Evolutionary conservation across 2,797 vertebrate species (phyloP).

Genomic region (Myotis daubentonii): DNA sequence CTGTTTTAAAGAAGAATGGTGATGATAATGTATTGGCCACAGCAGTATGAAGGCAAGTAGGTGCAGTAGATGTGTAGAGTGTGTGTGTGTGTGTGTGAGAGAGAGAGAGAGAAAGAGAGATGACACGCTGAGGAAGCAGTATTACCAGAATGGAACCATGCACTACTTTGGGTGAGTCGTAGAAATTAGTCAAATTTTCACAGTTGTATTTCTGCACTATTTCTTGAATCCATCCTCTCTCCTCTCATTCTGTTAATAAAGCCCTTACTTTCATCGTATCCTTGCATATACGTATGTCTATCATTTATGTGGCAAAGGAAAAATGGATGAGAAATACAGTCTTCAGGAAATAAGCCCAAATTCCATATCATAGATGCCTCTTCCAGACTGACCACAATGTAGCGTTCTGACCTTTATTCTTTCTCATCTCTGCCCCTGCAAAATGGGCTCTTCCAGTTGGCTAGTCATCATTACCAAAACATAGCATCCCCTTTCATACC

Average conservation of each 20-base stretch:
- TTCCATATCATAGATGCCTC: not conserved
- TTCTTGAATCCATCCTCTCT: not conserved
- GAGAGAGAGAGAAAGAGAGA: not conserved
- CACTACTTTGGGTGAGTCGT: not conserved
- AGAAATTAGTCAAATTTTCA: not conserved
- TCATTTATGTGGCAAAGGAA: conserved; percentile 6
- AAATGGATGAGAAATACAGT: not conserved
- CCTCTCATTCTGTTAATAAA: conserved; percentile 29
- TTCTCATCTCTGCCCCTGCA: not conserved
- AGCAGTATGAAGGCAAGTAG: not conserved
- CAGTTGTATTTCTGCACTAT: not conserved
- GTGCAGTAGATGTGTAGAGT: not conserved
- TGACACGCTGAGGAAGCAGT: fast-evolving
- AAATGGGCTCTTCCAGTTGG: not conserved
- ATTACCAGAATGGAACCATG: not conserved
- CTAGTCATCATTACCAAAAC: not conserved
- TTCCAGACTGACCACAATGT: not conserved
- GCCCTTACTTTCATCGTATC: not conserved
- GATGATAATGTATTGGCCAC: not conserved
- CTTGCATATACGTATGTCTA: not conserved
- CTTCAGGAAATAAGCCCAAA: not conserved
- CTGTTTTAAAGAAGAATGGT: not conserved
- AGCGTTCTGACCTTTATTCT: not conserved
- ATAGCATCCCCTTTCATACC: not conserved
- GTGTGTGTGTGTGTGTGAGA: not conserved